Evolutionary conservation across 2,888 invertebrate species (phyloP).

Genomic region (Lutraria lutraria): DNA sequence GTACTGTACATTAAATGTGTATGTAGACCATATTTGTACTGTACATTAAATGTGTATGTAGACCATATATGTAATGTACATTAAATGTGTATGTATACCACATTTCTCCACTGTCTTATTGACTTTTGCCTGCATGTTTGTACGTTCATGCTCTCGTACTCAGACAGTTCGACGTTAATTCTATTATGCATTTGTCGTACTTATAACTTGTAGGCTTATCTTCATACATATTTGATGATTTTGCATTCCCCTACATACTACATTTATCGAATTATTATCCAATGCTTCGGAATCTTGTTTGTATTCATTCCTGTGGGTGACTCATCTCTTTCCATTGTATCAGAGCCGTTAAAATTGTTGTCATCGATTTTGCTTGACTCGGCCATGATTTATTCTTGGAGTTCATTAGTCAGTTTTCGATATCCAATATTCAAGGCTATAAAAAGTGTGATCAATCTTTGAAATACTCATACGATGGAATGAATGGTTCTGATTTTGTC

Average conservation of each 20-base stretch:
- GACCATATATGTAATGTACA: too few species aligned
- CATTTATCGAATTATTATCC: slow-evolving; percentile 1
- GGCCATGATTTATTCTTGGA: not conserved
- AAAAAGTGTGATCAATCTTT: not conserved
- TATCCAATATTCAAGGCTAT: not conserved
- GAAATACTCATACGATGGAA: not conserved
- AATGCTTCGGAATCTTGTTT: not conserved
- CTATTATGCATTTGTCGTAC: not conserved
- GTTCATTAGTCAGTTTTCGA: slow-evolving; percentile 11
- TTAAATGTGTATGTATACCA: too few species aligned
- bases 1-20: too few species aligned
- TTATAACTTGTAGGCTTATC: not conserved
- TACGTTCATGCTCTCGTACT: too few species aligned
- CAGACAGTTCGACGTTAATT: not conserved
- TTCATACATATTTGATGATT: slow-evolving; percentile 7
- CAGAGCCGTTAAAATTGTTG: not conserved
- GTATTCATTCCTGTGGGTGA: not conserved
- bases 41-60: too few species aligned
- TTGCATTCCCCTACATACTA: not conserved
- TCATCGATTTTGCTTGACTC: slow-evolving; percentile 11
- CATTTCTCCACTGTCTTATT: too few species aligned
- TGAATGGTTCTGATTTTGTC: too few species aligned
- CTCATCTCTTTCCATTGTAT: not conserved
- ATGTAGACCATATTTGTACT: too few species aligned
- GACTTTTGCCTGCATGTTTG: too few species aligned